phyloP scores from a whole-genome alignment of 2,113 vertebrate species.

The Ammodytes dubius region DNA sequence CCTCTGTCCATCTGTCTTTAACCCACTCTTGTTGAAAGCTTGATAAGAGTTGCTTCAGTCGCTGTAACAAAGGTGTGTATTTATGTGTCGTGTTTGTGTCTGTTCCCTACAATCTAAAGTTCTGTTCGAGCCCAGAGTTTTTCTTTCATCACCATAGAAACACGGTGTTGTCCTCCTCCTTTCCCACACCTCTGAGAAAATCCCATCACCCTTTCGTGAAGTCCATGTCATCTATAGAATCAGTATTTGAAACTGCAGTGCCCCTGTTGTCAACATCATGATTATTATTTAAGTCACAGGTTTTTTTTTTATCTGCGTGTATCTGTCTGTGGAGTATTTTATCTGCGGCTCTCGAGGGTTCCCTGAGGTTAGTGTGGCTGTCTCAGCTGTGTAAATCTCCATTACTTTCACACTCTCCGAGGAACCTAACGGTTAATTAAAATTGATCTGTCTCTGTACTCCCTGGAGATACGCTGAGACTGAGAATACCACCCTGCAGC shows the following conservation, averaged over 20 bases:
- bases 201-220: slow-evolving; percentile 42
- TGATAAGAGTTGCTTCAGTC: slow-evolving; percentile 32
- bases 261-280: slow-evolving; percentile 5
- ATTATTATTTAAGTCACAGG: slow-evolving; percentile 46
- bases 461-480: slow-evolving; percentile 30
- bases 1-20: slow-evolving; percentile 26
- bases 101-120: slow-evolving; percentile 41
- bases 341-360: slow-evolving; percentile 22
- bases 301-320: slow-evolving; percentile 41
- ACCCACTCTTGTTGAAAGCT: slow-evolving; percentile 37
- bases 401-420: slow-evolving; percentile 66
- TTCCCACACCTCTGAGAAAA: slow-evolving; percentile 33
- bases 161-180: slow-evolving; percentile 11
- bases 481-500: neutral
- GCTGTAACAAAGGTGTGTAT: slow-evolving; percentile 3
- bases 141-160: slow-evolving; percentile 65
- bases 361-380: slow-evolving; percentile 54
- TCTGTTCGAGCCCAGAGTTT: slow-evolving; percentile 33
- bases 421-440: slow-evolving; percentile 70
- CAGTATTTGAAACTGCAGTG: slow-evolving; percentile 24
- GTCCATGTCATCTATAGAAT: slow-evolving; percentile 14
- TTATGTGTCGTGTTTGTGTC: neutral
- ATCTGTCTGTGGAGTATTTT: slow-evolving; percentile 43
- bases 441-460: slow-evolving; percentile 70
- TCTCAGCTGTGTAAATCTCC: slow-evolving; percentile 64